Base-by-base conservation (phyloP, 2,797 vertebrate species). In the Pseudopleuronectes americanus region DNA sequence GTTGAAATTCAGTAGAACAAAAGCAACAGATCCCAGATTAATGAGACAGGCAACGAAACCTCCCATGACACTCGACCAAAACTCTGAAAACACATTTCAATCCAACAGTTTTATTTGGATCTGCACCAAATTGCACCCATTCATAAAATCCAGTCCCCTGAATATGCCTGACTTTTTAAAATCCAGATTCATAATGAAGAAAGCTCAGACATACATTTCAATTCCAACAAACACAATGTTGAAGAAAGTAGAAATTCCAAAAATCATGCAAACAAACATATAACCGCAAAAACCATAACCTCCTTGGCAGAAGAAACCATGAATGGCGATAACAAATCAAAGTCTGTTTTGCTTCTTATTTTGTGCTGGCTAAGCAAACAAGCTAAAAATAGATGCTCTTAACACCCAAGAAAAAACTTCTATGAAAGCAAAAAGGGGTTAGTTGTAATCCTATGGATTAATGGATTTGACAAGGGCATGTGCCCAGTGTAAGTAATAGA, bases 401-500 rank as follows among this genome's bases (percentile, higher is more conserved):
- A 52, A 79, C 31, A 4, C 75, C 80, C 74, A 80, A 85, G 84
- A 65, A 80, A 91, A 92, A 86, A 81, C 81, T 91, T 90, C 89
- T 78, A 80, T 87, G 89, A 91, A 92, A 91, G 86, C 80, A 91
- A 85, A 90, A 90, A 90, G 89, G 84, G 83, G 83, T 89, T 87
- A 64, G 81, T 79, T 87, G 89, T 92, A 93, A 93, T 93, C 90
- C 89, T 1, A 23, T 68, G 89, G 92, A 91, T 93, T 93, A 93
- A 76, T 84, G 89, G 91, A 92, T 92, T 93, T 85, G 77, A 90
- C 80, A 72, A 85, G 80, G 84, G 85, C 89, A 87, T 90, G 90
- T 83, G 85, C 73, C 73, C 81, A 66, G 83, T 89, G 88, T 89
- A 90, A 89, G 87, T 91, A 90, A 92, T 84, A 83, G 85, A 92